These are phyloP conservation scores for Geothlypis trichas DNA, from an alignment of 2,113 vertebrate genomes.

Conservation along the genomic window DNA sequence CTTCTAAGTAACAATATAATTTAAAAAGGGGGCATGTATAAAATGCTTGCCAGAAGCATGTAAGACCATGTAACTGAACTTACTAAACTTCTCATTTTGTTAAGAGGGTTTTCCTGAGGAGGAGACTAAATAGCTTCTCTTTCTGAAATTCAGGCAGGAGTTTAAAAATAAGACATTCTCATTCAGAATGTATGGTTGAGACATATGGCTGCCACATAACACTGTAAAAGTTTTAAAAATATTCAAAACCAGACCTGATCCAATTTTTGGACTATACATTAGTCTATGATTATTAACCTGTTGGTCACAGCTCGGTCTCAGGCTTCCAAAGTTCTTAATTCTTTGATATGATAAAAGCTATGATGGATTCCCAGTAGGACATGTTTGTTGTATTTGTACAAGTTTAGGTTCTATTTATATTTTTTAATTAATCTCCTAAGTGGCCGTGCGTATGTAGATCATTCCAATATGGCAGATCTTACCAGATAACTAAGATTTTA, in stretches of 20 bases:
- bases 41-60: not conserved
- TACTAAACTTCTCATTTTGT: not conserved
- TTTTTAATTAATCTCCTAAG: not conserved
- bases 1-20: not conserved
- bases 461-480: not conserved
- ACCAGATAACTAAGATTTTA: not conserved
- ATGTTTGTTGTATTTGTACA: accelerated
- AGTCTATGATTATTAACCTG: not conserved
- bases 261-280: not conserved
- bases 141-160: not conserved
- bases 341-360: not conserved
- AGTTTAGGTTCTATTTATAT: not conserved
- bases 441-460: not conserved
- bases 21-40: not conserved
- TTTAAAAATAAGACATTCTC: not conserved
- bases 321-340: not conserved
- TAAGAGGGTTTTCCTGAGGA: not conserved
- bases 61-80: not conserved
- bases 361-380: not conserved
- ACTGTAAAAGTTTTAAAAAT: not conserved
- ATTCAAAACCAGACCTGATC: not conserved
- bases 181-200: not conserved
- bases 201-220: not conserved
- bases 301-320: not conserved
- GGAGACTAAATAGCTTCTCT: not conserved